Percentiles rank a stretch among this genome's conserved stretches.
Conservation (phyloP, 2,113 vertebrate genomes). For the Anarhynchus alexandrinus region DNA sequence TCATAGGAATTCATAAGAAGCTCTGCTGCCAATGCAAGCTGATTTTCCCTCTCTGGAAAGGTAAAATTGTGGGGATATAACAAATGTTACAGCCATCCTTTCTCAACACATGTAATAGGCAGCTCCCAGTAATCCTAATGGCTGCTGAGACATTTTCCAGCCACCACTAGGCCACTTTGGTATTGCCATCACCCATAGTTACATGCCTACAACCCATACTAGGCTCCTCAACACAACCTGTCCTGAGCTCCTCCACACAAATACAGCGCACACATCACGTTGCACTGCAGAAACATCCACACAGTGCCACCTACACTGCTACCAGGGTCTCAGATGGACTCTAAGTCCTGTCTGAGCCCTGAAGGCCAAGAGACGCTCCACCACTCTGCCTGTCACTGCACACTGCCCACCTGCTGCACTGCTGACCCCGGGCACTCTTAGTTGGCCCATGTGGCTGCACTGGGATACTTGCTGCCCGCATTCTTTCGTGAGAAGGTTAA, state of each 20-base stretch:
- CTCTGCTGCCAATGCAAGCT: neutral
- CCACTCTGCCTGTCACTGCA: neutral
- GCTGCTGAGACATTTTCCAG: neutral
- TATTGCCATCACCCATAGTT: neutral
- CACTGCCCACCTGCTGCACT: accelerated
- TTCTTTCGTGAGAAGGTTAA: neutral
- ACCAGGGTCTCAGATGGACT: neutral
- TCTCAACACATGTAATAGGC: neutral
- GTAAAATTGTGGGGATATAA: neutral
- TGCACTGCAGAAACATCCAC: neutral
- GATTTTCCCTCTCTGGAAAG: neutral
- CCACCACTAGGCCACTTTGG: neutral
- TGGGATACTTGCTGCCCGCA: neutral
- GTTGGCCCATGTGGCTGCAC: neutral
- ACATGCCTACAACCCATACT: neutral
- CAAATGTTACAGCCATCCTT: neutral
- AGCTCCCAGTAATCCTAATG: neutral
- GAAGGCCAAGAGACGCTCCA: neutral
- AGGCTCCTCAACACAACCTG: neutral
- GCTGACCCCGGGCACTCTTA: neutral
- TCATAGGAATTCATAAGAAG: neutral
- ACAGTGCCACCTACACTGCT: neutral
- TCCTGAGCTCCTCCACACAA: neutral
- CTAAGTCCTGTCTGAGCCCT: neutral
- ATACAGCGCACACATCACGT: accelerated